Evolutionary conservation across 2,888 invertebrate species (phyloP), one percentile per base, ranked within the genome.

Genomic region (Platerodrilus igneus): DNA sequence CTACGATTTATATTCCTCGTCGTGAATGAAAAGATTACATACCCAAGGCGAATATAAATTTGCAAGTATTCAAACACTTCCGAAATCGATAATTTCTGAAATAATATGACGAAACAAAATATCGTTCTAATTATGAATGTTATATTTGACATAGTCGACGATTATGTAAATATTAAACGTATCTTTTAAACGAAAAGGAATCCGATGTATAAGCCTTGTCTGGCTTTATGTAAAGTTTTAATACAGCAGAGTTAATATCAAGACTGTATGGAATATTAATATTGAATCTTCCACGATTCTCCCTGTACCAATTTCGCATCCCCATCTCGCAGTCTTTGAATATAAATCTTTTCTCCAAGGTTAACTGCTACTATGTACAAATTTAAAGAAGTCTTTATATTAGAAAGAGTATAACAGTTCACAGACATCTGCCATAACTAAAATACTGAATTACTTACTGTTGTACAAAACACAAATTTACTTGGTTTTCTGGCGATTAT

Each of bases 1-100:
- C 58, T 56, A 60, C 62, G 62, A 60, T 63, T 62, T 63, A 63
- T 63, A 63, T 62, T 61, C 63, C 58, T 57, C 60, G 59, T 62
- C 59, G 57, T 58, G 55, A 51, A 55, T 50, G 52, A 45, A 45
- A 41, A 45, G 45, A 45, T 45, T 45, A 45, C 43, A 48, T 46
- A 41, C 44, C 45, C 37, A 39, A 41, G 39, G 36, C 44, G 45
- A 45, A 47, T 47, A 52, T 55, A 53, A 55, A 52, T 54, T 53
- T 52, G 39, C 18, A 17, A 17, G 17, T 17, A 15, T 17, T 28
- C 28, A 13, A 15, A 15, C 3, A 17, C 10, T 21, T 2, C 8
- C 28, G 11, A 17, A n/a, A 16, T 28, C 16, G 7, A n/a, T 17
- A 10, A 10, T 16, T 9, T 28, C 8, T 28, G 7, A 28, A 28